Conservation (phyloP, 2,888 invertebrate species). For the Oasisia sp. region DNA sequence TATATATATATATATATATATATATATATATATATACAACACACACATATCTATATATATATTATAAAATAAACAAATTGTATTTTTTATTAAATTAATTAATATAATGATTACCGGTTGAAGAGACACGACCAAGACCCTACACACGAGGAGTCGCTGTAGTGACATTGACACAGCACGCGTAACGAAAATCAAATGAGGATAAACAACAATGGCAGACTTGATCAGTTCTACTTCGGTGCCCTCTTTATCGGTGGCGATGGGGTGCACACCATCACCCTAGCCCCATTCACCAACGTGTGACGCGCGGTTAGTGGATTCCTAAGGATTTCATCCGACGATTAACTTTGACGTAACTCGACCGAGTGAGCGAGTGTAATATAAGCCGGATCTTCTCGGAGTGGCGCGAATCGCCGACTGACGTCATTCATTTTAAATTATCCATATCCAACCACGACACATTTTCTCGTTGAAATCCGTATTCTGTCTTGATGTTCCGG, state of each 20-base stretch:
- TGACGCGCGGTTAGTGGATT: neutral
- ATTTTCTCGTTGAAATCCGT: neutral
- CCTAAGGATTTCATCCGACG: neutral
- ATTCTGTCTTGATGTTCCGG: neutral
- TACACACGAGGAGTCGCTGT: neutral
- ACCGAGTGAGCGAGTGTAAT: neutral
- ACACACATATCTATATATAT: too few relatives aligned
- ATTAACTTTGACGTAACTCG: slow-evolving; percentile 17
- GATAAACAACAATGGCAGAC: slow-evolving; percentile 1
- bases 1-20: too few relatives aligned
- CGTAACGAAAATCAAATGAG: neutral
- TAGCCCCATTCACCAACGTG: neutral
- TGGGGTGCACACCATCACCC: neutral
- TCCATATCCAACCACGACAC: neutral
- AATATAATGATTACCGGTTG: neutral
- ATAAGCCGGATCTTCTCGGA: neutral
- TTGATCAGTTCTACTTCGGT: neutral
- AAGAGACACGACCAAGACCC: neutral
- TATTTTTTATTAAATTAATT: neutral
- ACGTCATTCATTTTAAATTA: neutral
- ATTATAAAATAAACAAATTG: too few relatives aligned
- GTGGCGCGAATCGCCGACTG: neutral
- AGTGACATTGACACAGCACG: neutral
- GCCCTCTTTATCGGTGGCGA: slow-evolving; percentile 13
- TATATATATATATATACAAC: too few relatives aligned